Base-by-base conservation (phyloP, 2,888 invertebrate species). In the Anoncus sp. region DNA sequence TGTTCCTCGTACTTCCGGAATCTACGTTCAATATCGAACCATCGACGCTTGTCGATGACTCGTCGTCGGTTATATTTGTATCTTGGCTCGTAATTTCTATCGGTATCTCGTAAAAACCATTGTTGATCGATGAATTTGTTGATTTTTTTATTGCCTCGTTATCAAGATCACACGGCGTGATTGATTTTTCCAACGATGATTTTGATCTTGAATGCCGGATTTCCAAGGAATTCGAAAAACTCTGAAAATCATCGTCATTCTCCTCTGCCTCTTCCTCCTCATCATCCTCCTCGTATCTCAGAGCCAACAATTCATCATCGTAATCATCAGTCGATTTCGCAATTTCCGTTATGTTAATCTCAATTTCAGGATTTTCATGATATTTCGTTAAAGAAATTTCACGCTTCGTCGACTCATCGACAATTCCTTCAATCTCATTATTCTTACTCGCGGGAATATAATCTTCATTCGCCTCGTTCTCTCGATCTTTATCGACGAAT, bases 31-130 rank as follows among this genome's bases (percentile, higher is more conserved):
- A 20, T n/a, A 51, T 20, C 40, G 71, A 75, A 2, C 70, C 80
- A 12, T 81, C 76, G 12, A 62, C 69, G 65, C 85, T 84, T 12
- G 66, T 79, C 10, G 82, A 83, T 0, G 88, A 88, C 40, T 88
- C 88, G 57, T 88, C 88, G 3, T 88, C 88, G 3, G 88, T 88
- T 20, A 88, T 87, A 20, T 87, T 85, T 4, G 82, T 79, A 10
- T 84, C 79, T n/a, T 80, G 69, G 40, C 16, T 12, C n/a, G 74
- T 20, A 6, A 63, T n/a, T n/a, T n/a, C 14, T 24, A 57, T 79
- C 16, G 66, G 31, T 4, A 45, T 47, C 10, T 72, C 66, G 45
- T 63, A 60, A 27, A 76, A 51, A 10, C 74, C 77, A 7, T 82
- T 80, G 10, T 77, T 79, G 14, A 38, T 49, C 18, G 55, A 70